These are phyloP conservation scores for Metellina segmentata DNA, from an alignment of 2,888 invertebrate species.

Conservation along the genomic window DNA sequence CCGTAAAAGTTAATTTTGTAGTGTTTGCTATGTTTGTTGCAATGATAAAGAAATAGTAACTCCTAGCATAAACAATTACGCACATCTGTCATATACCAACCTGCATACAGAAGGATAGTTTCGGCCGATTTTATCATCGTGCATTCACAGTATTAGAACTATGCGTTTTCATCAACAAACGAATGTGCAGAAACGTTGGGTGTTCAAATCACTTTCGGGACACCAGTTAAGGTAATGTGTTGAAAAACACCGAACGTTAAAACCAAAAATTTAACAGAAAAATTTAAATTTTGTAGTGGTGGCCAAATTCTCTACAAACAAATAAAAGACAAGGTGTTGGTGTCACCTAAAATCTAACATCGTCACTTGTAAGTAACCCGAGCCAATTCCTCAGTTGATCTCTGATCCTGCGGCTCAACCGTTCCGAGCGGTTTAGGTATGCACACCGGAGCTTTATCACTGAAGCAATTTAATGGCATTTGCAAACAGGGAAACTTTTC, in stretches of 20 bases:
- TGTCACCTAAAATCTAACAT: not conserved
- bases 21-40: too few species aligned
- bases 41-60: too few species aligned
- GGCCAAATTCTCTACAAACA: not conserved
- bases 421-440: conserved; percentile 5
- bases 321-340: not conserved
- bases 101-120: too few species aligned
- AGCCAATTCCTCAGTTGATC: not conserved
- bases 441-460: conserved; percentile 1
- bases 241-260: not conserved
- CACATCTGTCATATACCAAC: too few species aligned
- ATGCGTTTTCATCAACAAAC: too few species aligned
- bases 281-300: not conserved
- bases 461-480: conserved; percentile 47
- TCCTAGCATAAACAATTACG: too few species aligned
- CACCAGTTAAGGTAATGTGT: too few species aligned
- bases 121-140: too few species aligned
- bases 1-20: too few species aligned
- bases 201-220: too few species aligned
- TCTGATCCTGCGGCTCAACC: not conserved
- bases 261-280: not conserved
- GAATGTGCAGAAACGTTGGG: too few species aligned
- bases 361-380: not conserved
- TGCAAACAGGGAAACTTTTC: conserved; percentile 29
- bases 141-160: too few species aligned